Evolutionary conservation across 2,113 vertebrate species (phyloP), one percentile per base, ranked within the genome.

Genomic region (Cyprinodon tularosa): DNA sequence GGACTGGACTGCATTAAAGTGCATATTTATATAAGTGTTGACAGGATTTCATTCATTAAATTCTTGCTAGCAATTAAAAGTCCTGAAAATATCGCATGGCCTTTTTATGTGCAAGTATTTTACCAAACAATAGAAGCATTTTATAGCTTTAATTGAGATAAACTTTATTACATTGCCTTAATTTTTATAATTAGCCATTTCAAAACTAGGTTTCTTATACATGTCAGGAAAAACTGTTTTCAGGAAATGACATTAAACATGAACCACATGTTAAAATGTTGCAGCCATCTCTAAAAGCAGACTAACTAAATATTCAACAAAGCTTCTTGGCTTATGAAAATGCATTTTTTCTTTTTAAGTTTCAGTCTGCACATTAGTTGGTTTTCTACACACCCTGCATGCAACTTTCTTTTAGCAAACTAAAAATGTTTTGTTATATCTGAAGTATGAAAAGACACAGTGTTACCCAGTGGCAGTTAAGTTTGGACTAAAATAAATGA

Each of bases 371-470:
- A 91, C 85, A 92, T 78, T 74, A 29, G 86, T 76, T 71, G 76
- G 70, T 89, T 79, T 74, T 82, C 81, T 86, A 92, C 78, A 89
- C 81, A 76, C 78, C 71, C 76, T 82, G 87, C 93, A 93, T 94
- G 92, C 91, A 91, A 20, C 73, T 84, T 80, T 17, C 75, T 74
- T 69, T 53, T 71, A 59, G 62, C 66, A 74, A 80, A 81, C 77
- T 71, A 60, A 75, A 72, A 78, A 80, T 12, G 71, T 13, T 64
- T 53, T 44, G 15, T 61, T 77, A 71, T 40, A 62, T 74, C 71
- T 79, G 75, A 74, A 53, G 72, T 71, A 57, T 86, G 83, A 68
- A 84, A 86, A 77, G 78, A 78, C 66, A 71, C 59, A 78, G 53
- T 63, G 48, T 12, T 62, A 65, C 42, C 14, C 67, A 71, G 71